These are phyloP conservation scores for Triplophysa siluroides DNA, from an alignment of 2,113 vertebrate genomes.

Conservation along the genomic window DNA sequence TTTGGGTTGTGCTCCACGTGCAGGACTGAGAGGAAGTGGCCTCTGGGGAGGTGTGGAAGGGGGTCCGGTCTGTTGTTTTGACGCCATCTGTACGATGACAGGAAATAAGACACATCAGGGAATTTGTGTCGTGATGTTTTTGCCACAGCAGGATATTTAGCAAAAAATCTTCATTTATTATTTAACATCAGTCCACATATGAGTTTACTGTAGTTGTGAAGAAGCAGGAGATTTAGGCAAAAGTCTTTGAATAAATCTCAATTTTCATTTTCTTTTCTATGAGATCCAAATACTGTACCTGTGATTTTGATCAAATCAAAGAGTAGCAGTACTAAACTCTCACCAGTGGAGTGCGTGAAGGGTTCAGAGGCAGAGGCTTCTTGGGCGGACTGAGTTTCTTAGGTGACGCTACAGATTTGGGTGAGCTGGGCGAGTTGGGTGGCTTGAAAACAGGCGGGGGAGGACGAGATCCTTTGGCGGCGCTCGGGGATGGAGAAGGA, in stretches of 20 bases:
- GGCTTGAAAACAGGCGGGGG: constrained; percentile 65
- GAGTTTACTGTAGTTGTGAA: too few relatives aligned
- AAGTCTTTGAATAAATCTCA: background rate
- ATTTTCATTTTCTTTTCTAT: background rate
- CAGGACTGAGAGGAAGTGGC: constrained; percentile 78
- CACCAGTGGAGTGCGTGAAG: constrained; percentile 75
- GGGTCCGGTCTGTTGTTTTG: constrained; percentile 53
- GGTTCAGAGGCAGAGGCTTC: constrained; percentile 85
- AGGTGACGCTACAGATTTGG: constrained; percentile 61
- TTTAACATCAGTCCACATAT: too few relatives aligned
- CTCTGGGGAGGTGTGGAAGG: constrained; percentile 77
- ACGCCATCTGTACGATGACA: constrained; percentile 58
- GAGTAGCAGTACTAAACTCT: constrained; percentile 36
- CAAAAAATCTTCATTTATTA: background rate
- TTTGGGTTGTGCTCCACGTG: constrained; percentile 69
- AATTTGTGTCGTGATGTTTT: background rate
- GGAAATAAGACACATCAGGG: constrained; percentile 1
- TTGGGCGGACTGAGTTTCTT: constrained; percentile 78
- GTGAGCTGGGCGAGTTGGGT: constrained; percentile 49
- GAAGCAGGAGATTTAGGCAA: too few relatives aligned
- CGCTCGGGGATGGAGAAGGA: constrained; percentile 49
- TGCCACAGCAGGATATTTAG: background rate
- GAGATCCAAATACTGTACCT: background rate
- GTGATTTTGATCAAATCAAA: constrained; percentile 28
- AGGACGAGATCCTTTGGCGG: constrained; percentile 69